Conservation (phyloP, 2,888 invertebrate species). For the Drosophila paranaensis region DNA sequence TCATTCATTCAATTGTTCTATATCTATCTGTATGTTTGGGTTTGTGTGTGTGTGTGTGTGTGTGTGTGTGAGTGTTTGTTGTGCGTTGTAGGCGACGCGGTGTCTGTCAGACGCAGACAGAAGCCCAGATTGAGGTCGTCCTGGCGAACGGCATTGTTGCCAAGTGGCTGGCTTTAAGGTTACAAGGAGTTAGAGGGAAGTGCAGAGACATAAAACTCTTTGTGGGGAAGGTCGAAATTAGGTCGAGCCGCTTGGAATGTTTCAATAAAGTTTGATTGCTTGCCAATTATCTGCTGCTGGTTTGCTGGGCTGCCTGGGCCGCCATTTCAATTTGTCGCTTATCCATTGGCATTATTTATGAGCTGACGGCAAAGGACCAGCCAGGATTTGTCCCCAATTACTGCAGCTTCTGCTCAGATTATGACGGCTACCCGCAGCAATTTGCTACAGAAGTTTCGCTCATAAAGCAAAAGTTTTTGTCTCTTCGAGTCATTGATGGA, state of each 20-base stretch:
- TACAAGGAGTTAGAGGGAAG: conserved; percentile 11
- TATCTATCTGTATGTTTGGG: too few relatives aligned
- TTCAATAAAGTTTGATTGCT: conserved; percentile 76
- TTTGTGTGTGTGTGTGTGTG: neutral
- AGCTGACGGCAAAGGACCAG: conserved; percentile 1
- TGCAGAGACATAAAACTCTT: conserved; percentile 13
- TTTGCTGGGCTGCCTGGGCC: conserved; percentile 53
- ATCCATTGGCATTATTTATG: conserved; percentile 62
- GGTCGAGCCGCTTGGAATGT: conserved; percentile 46
- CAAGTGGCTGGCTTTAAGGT: conserved; percentile 16
- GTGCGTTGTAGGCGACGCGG: conserved; percentile 56
- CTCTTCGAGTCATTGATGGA: neutral
- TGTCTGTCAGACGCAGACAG: conserved; percentile 62
- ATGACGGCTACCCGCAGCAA: conserved; percentile 65
- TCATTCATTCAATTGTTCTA: conserved; percentile 19
- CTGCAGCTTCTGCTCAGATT: conserved; percentile 41
- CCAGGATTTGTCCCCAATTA: conserved; percentile 66
- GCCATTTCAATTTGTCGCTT: conserved; percentile 59
- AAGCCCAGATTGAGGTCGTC: conserved; percentile 60
- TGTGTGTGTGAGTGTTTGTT: conserved; percentile 9
- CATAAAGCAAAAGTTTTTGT: conserved; percentile 39
- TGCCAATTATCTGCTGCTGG: conserved; percentile 74
- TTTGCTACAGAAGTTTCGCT: conserved; percentile 51
- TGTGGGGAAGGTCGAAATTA: conserved; percentile 16
- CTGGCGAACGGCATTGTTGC: conserved; percentile 17